These are phyloP conservation scores for Tarsius wallacei DNA, from an alignment of 2,797 vertebrate species.

Conservation along the genomic window DNA sequence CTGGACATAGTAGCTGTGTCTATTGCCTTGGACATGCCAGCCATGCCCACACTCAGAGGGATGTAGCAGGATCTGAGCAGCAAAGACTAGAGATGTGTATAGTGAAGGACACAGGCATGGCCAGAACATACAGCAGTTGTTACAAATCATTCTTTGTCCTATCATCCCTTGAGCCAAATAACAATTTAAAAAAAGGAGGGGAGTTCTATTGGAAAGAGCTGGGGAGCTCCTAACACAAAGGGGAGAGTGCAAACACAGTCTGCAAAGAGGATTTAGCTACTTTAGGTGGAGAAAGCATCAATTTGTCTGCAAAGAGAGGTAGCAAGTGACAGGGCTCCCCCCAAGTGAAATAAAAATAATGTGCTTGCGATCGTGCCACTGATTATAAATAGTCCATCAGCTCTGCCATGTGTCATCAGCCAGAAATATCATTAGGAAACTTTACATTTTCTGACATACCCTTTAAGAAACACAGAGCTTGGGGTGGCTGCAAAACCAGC, in stretches of 20 bases:
- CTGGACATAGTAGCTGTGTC: conserved; percentile 54
- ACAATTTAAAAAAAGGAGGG: conserved; percentile 8
- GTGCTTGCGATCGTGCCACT: conserved; percentile 79
- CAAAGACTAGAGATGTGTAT: conserved; percentile 58
- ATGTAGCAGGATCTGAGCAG: conserved; percentile 63
- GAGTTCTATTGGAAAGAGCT: conserved; percentile 72
- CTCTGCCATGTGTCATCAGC: conserved; percentile 84
- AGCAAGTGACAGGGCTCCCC: conserved; percentile 84
- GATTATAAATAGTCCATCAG: conserved; percentile 84
- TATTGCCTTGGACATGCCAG: conserved; percentile 55
- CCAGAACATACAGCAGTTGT: conserved; percentile 73
- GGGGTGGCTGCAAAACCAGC: conserved; percentile 77
- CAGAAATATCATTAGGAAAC: conserved; percentile 85
- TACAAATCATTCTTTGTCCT: conserved; percentile 70
- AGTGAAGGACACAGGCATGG: conserved; percentile 28
- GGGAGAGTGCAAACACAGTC: conserved; percentile 74
- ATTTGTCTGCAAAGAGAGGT: conserved; percentile 82
- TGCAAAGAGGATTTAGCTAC: conserved; percentile 80
- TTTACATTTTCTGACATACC: conserved; percentile 82
- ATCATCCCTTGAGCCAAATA: conserved; percentile 38
- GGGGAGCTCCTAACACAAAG: conserved; percentile 67
- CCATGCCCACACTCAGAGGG: conserved; percentile 68
- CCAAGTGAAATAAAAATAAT: conserved; percentile 80
- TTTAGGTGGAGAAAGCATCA: conserved; percentile 84
- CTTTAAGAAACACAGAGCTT: conserved; percentile 82